Conservation (phyloP, 2,113 vertebrate species). For the Acrocephalus kingi region DNA sequence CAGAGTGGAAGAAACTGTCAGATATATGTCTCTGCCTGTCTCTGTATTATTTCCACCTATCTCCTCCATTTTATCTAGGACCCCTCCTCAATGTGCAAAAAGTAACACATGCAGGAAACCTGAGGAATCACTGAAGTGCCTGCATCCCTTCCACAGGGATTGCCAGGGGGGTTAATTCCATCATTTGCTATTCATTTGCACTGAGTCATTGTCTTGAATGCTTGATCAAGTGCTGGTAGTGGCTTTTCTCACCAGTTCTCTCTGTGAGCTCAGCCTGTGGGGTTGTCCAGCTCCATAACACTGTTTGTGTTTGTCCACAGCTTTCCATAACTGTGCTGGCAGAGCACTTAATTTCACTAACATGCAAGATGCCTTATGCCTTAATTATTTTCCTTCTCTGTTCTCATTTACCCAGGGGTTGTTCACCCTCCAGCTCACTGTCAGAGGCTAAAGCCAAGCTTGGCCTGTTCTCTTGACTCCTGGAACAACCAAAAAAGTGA, state of each 20-base stretch:
- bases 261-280: neutral
- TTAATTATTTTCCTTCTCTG: neutral
- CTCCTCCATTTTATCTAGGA: conserved; percentile 6
- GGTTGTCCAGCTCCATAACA: neutral
- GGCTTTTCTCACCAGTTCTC: neutral
- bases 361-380: neutral
- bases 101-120: neutral
- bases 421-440: neutral
- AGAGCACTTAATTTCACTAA: neutral
- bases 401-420: neutral
- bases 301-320: neutral
- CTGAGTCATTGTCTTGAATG: neutral
- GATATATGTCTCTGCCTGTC: neutral
- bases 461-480: neutral
- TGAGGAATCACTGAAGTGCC: neutral
- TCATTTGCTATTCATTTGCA: neutral
- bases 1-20: conserved; percentile 47
- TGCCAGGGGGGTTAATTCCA: neutral
- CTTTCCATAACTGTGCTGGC: neutral
- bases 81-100: neutral
- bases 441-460: conserved; percentile 13
- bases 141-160: neutral
- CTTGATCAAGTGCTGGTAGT: neutral
- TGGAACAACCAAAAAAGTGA: conserved; percentile 3
- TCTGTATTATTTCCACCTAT: neutral